Evolutionary conservation across 2,797 vertebrate genomes (phyloP).

Genomic region (Bradypodion pumilum): DNA sequence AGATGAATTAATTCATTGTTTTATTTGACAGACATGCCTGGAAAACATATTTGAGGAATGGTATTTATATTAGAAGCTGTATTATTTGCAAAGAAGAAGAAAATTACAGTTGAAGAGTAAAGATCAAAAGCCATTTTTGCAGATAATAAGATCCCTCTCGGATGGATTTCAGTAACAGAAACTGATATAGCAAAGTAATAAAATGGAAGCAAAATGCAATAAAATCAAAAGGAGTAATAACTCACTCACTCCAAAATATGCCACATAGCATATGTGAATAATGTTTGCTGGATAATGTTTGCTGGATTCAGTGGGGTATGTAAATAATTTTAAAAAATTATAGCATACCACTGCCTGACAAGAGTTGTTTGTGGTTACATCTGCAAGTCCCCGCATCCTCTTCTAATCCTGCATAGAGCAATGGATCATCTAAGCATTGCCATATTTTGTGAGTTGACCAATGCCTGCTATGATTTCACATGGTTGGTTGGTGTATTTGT

Average conservation of each 20-base stretch:
- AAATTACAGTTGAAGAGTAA: constrained; percentile 73
- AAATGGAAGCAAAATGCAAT: constrained; percentile 62
- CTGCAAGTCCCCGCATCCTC: not conserved
- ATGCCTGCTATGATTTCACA: not conserved
- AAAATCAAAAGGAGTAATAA: constrained; percentile 44
- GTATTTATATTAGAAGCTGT: constrained; percentile 29
- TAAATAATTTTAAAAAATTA: constrained; percentile 22
- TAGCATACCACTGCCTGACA: not conserved
- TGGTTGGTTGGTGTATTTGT: too few relatives aligned
- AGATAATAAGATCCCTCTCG: constrained; percentile 73
- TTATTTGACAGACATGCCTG: constrained; percentile 29
- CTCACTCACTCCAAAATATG: constrained; percentile 16
- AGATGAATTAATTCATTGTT: not conserved
- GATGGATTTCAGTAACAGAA: constrained; percentile 69
- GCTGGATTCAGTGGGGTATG: constrained; percentile 14
- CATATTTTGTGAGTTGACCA: not conserved
- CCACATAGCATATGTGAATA: constrained; percentile 25
- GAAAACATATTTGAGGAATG: constrained; percentile 29
- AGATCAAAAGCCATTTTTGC: constrained; percentile 73
- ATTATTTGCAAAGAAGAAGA: constrained; percentile 46
- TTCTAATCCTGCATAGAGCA: not conserved
- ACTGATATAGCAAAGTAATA: constrained; percentile 58
- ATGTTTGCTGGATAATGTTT: constrained; percentile 42
- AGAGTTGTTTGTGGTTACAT: constrained; percentile 3
- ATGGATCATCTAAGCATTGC: not conserved